These are phyloP conservation scores for Menidia beryllina DNA, from an alignment of 2,113 vertebrate genomes.

Conservation along the genomic window DNA sequence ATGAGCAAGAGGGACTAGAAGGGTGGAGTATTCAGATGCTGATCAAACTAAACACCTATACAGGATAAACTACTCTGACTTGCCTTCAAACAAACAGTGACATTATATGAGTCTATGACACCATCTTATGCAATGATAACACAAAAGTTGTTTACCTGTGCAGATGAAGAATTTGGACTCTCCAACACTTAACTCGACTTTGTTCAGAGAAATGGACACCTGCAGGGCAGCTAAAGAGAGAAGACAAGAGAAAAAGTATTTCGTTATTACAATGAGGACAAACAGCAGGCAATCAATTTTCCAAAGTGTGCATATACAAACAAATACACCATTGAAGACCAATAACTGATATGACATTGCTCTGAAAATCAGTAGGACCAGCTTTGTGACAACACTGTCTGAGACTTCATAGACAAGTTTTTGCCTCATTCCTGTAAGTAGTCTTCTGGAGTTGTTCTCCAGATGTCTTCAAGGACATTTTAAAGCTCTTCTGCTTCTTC, in stretches of 20 bases:
- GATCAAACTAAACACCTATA: constrained; percentile 52
- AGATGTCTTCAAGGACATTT: too few relatives aligned
- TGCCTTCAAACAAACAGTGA: constrained; percentile 24
- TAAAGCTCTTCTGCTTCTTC: too few relatives aligned
- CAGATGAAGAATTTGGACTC: constrained; percentile 99
- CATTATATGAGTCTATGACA: too few relatives aligned
- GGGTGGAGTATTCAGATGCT: neutral
- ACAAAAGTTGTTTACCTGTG: constrained; percentile 85
- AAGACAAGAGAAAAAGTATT: neutral
- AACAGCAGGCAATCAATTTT: constrained; percentile 1
- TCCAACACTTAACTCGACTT: constrained; percentile 97
- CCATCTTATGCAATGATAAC: neutral
- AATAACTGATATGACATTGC: too few relatives aligned
- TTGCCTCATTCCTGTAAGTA: too few relatives aligned
- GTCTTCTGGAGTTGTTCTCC: too few relatives aligned
- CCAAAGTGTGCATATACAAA: neutral
- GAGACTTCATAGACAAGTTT: too few relatives aligned
- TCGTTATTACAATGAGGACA: constrained; percentile 4
- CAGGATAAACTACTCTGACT: constrained; percentile 4
- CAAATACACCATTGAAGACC: neutral
- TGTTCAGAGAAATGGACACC: constrained; percentile 97
- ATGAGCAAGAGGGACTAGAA: constrained; percentile 5
- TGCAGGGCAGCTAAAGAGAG: constrained; percentile 89
- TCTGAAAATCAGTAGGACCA: too few relatives aligned
- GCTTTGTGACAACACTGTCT: too few relatives aligned